Evolutionary conservation across 2,113 vertebrate species (phyloP).

Genomic region (Campylomormyrus numenius): DNA sequence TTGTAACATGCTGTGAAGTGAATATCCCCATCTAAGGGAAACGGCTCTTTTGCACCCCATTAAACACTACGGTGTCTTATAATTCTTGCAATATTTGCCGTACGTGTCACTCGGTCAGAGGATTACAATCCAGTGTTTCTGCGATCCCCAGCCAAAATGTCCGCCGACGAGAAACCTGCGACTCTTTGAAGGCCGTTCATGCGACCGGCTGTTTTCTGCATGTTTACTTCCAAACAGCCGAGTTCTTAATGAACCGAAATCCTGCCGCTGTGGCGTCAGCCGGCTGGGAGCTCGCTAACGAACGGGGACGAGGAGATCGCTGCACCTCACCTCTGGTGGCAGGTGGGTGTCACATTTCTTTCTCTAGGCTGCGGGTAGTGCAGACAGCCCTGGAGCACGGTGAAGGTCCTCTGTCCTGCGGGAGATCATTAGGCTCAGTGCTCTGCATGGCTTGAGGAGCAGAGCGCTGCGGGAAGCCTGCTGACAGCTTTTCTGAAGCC

Average conservation of each 20-base stretch:
- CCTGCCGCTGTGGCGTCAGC: neutral
- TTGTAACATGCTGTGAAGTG: neutral
- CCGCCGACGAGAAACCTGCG: neutral
- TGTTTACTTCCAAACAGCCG: neutral
- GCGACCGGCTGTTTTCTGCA: neutral
- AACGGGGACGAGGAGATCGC: neutral
- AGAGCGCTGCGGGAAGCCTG: neutral
- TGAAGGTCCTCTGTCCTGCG: neutral
- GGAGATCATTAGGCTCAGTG: conserved; percentile 8
- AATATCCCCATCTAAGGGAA: neutral
- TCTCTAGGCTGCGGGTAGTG: neutral
- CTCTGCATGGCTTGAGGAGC: neutral
- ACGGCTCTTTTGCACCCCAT: neutral
- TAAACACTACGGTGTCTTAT: neutral
- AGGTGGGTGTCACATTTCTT: neutral
- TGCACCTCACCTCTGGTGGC: neutral
- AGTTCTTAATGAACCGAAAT: neutral
- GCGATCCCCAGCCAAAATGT: neutral
- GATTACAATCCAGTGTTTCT: neutral
- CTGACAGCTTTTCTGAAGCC: conserved; percentile 4
- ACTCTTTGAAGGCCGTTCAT: neutral
- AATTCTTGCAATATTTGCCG: neutral
- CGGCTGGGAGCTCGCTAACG: neutral
- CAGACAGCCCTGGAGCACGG: neutral
- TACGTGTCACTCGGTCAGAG: neutral